Percentiles rank a stretch among this genome's conserved stretches.
Conservation (phyloP, 2,797 vertebrate genomes). For the Macropus fuliginosus region DNA sequence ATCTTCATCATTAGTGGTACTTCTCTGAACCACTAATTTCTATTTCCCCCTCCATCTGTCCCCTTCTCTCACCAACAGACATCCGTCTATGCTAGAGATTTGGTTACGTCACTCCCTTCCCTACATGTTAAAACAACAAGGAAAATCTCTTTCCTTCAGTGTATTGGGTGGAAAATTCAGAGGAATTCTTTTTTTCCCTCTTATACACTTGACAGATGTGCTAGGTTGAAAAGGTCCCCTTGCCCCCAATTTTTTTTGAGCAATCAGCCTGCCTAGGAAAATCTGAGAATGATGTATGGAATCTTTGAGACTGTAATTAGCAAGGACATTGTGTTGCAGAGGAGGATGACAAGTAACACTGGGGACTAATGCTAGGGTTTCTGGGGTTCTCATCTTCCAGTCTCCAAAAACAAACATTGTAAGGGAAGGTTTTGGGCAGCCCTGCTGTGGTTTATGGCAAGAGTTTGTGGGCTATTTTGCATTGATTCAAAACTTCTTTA, state of each 20-base stretch:
- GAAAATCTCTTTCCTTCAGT: constrained; percentile 50
- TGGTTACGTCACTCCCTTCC: constrained; percentile 38
- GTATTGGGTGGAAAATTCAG: constrained; percentile 22
- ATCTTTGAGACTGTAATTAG: constrained; percentile 65
- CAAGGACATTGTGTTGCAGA: constrained; percentile 63
- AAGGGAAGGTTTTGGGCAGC: constrained; percentile 43
- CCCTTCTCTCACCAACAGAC: constrained; percentile 24
- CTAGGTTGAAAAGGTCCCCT: constrained; percentile 10
- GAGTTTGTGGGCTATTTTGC: constrained; percentile 10
- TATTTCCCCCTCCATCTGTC: not conserved
- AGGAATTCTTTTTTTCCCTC: constrained; percentile 30
- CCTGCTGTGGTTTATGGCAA: constrained; percentile 54
- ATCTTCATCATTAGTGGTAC: not conserved
- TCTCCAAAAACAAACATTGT: constrained; percentile 51
- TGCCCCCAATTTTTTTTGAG: constrained; percentile 53
- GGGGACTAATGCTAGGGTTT: constrained; percentile 42
- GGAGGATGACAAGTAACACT: constrained; percentile 41
- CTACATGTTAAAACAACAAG: constrained; percentile 22
- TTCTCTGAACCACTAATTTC: not conserved
- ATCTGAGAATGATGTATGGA: constrained; percentile 73
- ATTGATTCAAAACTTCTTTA: constrained; percentile 58
- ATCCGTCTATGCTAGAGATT: not conserved
- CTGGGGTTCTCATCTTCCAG: constrained; percentile 53
- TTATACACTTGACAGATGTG: constrained; percentile 55
- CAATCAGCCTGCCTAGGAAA: constrained; percentile 68